Evolutionary conservation across 2,797 vertebrate species (phyloP).

Genomic region (Brachymystax lenok): DNA sequence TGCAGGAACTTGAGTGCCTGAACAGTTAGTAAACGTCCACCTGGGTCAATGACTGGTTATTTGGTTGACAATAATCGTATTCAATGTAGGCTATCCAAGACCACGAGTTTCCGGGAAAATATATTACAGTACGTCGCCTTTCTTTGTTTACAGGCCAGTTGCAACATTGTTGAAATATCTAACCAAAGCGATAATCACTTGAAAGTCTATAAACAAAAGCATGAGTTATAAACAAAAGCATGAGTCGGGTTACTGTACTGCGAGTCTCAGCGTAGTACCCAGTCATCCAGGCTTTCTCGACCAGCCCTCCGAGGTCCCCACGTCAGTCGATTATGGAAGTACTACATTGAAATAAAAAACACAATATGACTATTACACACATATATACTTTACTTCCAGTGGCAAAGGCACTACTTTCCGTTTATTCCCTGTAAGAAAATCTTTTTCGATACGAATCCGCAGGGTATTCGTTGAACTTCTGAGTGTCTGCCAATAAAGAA

Average conservation of each 20-base stretch:
- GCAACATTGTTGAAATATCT: constrained; percentile 14
- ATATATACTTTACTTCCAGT: constrained; percentile 16
- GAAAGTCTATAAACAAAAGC: constrained; percentile 17
- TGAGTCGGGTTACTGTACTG: constrained; percentile 29
- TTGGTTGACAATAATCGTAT: background rate
- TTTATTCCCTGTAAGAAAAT: constrained; percentile 15
- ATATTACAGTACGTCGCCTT: constrained; percentile 2
- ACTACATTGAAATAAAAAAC: constrained; percentile 15
- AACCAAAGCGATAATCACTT: background rate
- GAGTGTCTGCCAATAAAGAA: constrained; percentile 33
- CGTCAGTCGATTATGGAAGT: constrained; percentile 42
- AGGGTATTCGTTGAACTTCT: constrained; percentile 46
- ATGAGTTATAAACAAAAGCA: constrained; percentile 16
- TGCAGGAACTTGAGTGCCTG: background rate
- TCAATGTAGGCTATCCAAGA: background rate
- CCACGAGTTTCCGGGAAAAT: background rate
- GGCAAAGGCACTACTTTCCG: constrained; percentile 22
- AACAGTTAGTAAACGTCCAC: background rate
- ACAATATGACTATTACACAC: constrained; percentile 16
- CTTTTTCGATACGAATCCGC: constrained; percentile 42
- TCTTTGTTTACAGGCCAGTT: constrained; percentile 34
- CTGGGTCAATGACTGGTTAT: background rate
- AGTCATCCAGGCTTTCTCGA: constrained; percentile 32
- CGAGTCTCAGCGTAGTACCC: constrained; percentile 31
- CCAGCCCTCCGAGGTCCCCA: constrained; percentile 33